phyloP scores from a whole-genome alignment of 2,797 vertebrate species.

The Microctenopoma lineatum region DNA sequence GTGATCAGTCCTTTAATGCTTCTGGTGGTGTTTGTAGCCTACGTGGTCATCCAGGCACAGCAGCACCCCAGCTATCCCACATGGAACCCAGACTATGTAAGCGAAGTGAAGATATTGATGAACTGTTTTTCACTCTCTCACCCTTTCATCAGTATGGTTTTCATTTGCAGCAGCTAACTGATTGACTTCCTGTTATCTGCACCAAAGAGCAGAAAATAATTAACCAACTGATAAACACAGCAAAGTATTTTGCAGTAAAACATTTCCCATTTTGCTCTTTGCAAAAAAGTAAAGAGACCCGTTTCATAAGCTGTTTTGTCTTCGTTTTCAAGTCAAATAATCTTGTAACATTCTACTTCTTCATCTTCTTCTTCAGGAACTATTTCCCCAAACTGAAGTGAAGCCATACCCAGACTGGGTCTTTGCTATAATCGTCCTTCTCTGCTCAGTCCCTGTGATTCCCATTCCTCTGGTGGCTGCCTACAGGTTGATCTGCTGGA shows the following conservation, averaged over 20 bases:
- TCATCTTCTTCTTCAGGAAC: conserved; percentile 69
- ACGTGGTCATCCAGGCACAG: conserved; percentile 79
- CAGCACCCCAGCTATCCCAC: conserved; percentile 78
- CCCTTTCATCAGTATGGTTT: too few species aligned
- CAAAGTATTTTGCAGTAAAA: too few species aligned
- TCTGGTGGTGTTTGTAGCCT: conserved; percentile 83
- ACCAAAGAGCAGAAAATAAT: too few species aligned
- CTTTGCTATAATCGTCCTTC: conserved; percentile 80
- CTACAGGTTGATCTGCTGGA: conserved; percentile 69
- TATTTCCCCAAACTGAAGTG: conserved; percentile 83
- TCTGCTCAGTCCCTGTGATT: conserved; percentile 79
- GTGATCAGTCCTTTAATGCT: conserved; percentile 90
- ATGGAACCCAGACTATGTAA: conserved; percentile 90
- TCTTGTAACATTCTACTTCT: background rate
- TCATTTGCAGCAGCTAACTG: too few species aligned
- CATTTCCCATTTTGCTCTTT: too few species aligned
- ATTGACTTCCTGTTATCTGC: too few species aligned
- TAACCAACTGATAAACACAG: too few species aligned
- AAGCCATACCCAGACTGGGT: conserved; percentile 88
- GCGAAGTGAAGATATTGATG: conserved; percentile 42
- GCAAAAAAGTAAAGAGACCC: too few species aligned
- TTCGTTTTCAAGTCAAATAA: background rate
- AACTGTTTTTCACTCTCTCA: too few species aligned
- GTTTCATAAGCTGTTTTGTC: background rate
- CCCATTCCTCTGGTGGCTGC: conserved; percentile 83